These are phyloP conservation scores for Diabrotica virgifera DNA, from an alignment of 1,140 invertebrate species.

Conservation along the genomic window DNA sequence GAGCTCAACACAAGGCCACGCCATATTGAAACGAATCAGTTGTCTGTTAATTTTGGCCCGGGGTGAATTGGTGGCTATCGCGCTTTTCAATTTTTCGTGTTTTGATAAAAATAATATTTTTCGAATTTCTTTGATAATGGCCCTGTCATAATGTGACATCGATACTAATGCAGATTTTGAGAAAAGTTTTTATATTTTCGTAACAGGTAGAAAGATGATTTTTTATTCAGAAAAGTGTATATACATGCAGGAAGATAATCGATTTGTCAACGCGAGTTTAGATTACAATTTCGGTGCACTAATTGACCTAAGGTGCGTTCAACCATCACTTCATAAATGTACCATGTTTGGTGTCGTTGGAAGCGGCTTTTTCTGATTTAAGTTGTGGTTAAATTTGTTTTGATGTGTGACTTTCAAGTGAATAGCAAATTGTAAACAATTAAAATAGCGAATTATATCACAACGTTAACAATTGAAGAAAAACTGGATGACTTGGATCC, in stretches of 20 bases:
- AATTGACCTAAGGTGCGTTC: slow-evolving; percentile 43
- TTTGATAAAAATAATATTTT: slow-evolving; percentile 29
- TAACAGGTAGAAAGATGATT: slow-evolving; percentile 15
- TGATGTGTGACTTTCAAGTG: not conserved
- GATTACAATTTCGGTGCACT: slow-evolving; percentile 48
- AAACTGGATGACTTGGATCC: not conserved
- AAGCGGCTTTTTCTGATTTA: slow-evolving; percentile 24
- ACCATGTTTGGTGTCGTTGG: slow-evolving; percentile 40
- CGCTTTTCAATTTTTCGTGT: slow-evolving; percentile 32
- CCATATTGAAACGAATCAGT: slow-evolving; percentile 51
- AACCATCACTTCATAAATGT: slow-evolving; percentile 27
- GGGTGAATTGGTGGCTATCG: slow-evolving; percentile 37
- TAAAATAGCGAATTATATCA: not conserved
- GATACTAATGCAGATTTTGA: not conserved
- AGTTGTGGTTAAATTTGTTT: not conserved
- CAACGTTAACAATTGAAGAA: not conserved
- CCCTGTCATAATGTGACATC: not conserved
- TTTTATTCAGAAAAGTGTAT: slow-evolving; percentile 36
- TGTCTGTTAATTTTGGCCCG: slow-evolving; percentile 46
- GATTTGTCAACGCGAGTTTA: slow-evolving; percentile 50
- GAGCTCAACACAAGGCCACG: slow-evolving; percentile 48
- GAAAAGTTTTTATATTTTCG: slow-evolving; percentile 5
- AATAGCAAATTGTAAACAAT: not conserved
- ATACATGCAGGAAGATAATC: slow-evolving; percentile 44
- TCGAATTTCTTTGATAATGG: slow-evolving; percentile 1